A percentile compares a stretch with the other conserved stretches of the same genome.
Evolutionary conservation across 53 echinoderm and acorn worm genomes (phyloP).

Genomic region (Echinometra lucunter): DNA sequence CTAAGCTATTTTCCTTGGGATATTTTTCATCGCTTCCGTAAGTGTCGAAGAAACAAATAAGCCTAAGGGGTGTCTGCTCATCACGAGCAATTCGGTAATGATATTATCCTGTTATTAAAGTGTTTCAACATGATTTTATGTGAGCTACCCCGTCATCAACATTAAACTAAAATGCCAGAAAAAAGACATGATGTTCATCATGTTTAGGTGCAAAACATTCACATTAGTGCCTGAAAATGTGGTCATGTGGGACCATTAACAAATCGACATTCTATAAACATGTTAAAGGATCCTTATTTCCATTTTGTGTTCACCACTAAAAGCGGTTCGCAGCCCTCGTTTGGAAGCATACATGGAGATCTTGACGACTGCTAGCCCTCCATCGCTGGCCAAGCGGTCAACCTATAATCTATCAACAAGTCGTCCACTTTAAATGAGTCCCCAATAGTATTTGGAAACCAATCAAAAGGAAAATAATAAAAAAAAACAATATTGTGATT

Average conservation of each 20-base stretch:
- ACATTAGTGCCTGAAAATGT: background rate
- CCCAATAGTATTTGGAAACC: too few species aligned
- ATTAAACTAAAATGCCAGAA: background rate
- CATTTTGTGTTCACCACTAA: background rate
- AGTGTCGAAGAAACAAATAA: background rate
- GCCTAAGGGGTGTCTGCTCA: background rate
- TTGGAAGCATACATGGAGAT: background rate
- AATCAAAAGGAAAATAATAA: too few species aligned
- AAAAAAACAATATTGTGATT: too few species aligned
- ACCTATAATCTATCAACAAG: too few species aligned
- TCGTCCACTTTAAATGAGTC: too few species aligned
- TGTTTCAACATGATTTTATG: background rate
- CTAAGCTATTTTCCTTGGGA: too few species aligned
- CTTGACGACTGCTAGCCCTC: background rate
- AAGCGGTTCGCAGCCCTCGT: background rate
- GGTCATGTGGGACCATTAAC: background rate
- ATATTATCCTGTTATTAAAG: background rate
- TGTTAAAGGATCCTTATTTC: background rate
- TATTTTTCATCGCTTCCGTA: background rate
- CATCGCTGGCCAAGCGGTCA: background rate
- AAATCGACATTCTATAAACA: background rate
- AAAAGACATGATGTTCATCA: too few species aligned
- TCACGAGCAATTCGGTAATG: background rate
- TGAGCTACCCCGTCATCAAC: background rate
- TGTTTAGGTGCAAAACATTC: background rate